Conservation (phyloP, 2,888 invertebrate species). For the Mycalesis mineus region DNA sequence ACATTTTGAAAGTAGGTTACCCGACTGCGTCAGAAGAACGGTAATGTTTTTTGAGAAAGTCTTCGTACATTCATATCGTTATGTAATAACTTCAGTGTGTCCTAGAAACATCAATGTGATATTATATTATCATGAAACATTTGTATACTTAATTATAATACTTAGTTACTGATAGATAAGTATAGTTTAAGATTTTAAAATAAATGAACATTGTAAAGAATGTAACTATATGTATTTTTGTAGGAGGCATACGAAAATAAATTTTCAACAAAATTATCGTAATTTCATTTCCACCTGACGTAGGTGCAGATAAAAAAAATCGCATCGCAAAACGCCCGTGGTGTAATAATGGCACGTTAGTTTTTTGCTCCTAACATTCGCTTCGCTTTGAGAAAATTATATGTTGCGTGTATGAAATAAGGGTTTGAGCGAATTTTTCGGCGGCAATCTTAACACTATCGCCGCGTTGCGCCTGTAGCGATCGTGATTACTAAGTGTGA, state of each 20-base stretch:
- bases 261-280: constrained; percentile 37
- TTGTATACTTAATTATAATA: too few relatives aligned
- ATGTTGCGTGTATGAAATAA: constrained; percentile 47
- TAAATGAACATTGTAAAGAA: background rate
- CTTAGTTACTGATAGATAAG: too few relatives aligned
- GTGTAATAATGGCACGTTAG: constrained; percentile 23
- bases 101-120: too few relatives aligned
- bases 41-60: too few relatives aligned
- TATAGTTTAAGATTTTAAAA: too few relatives aligned
- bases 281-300: constrained; percentile 32
- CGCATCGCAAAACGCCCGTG: constrained; percentile 18
- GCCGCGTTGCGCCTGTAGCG: constrained; percentile 34
- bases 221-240: constrained; percentile 52
- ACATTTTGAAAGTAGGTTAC: too few relatives aligned
- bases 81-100: too few relatives aligned
- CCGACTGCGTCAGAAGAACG: too few relatives aligned
- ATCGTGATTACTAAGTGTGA: constrained; percentile 38
- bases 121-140: too few relatives aligned
- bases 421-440: constrained; percentile 42
- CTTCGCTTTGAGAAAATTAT: constrained; percentile 54
- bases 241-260: constrained; percentile 52
- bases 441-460: constrained; percentile 58
- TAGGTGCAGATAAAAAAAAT: constrained; percentile 7
- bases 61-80: too few relatives aligned
- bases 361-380: constrained; percentile 50